These are phyloP conservation scores for Saccopteryx bilineata DNA, from an alignment of 2,113 vertebrate genomes.

Conservation along the genomic window DNA sequence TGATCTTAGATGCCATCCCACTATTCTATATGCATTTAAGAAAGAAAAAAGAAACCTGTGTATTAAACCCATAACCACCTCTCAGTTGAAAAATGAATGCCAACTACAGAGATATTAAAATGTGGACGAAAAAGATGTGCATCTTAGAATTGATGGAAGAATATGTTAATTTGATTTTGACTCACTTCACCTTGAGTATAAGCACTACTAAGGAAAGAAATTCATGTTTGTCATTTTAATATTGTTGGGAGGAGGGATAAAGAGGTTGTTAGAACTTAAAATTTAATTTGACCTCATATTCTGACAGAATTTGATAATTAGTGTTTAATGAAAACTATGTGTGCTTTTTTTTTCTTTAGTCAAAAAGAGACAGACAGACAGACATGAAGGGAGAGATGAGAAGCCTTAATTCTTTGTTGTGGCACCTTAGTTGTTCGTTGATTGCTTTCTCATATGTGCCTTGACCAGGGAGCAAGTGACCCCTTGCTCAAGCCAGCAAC, in stretches of 20 bases:
- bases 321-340: neutral
- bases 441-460: too few relatives aligned
- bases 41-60: neutral
- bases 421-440: too few relatives aligned
- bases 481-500: too few relatives aligned
- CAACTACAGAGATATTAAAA: slow-evolving; percentile 52
- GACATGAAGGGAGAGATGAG: too few relatives aligned
- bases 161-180: slow-evolving; percentile 39
- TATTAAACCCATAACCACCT: neutral
- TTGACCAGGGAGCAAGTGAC: too few relatives aligned
- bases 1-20: slow-evolving; percentile 39
- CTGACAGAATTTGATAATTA: slow-evolving; percentile 17
- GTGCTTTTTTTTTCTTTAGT: neutral
- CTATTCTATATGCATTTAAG: slow-evolving; percentile 46
- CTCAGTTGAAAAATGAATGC: slow-evolving; percentile 12
- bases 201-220: slow-evolving; percentile 40
- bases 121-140: neutral
- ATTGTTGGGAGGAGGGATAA: neutral
- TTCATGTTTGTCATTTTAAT: slow-evolving; percentile 58
- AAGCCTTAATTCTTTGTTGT: too few relatives aligned
- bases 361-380: too few relatives aligned
- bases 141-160: slow-evolving; percentile 38
- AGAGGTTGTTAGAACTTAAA: slow-evolving; percentile 42
- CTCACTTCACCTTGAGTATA: slow-evolving; percentile 40
- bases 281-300: slow-evolving; percentile 54